phyloP scores from a whole-genome alignment of 2,888 invertebrate genomes.

The Oxystoma pomonae region DNA sequence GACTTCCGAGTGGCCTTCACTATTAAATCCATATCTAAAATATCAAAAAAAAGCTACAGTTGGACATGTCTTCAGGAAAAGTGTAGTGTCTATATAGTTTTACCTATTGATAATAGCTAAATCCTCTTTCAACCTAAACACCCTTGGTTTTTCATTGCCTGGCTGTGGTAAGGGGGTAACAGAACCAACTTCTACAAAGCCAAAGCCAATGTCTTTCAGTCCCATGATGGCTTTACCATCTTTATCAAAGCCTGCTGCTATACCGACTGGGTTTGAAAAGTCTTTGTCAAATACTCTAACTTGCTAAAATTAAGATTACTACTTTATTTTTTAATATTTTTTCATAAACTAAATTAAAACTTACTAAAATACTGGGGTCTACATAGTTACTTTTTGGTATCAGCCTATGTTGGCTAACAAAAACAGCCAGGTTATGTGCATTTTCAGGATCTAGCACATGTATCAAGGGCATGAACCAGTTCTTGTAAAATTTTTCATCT shows the following conservation, averaged over 20 bases:
- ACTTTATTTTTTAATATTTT: slow-evolving; percentile 12
- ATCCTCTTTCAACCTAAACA: slow-evolving; percentile 84
- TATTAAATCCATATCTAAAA: slow-evolving; percentile 86
- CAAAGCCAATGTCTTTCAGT: slow-evolving; percentile 81
- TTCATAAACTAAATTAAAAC: slow-evolving; percentile 22
- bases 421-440: slow-evolving; percentile 76
- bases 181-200: slow-evolving; percentile 94
- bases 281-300: slow-evolving; percentile 66
- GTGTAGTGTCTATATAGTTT: neutral
- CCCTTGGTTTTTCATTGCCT: slow-evolving; percentile 90
- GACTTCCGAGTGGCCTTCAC: slow-evolving; percentile 82
- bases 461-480: slow-evolving; percentile 66
- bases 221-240: slow-evolving; percentile 88
- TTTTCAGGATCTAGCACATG: slow-evolving; percentile 74
- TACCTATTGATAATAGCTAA: slow-evolving; percentile 85
- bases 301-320: slow-evolving; percentile 51
- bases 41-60: too few relatives aligned
- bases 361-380: slow-evolving; percentile 66
- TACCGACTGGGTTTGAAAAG: slow-evolving; percentile 89
- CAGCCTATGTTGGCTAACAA: slow-evolving; percentile 71
- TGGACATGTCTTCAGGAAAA: neutral
- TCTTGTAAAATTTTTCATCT: slow-evolving; percentile 74
- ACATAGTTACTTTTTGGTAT: slow-evolving; percentile 57
- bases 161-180: slow-evolving; percentile 91
- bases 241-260: slow-evolving; percentile 99